Conservation (phyloP, 2,113 vertebrate genomes). For the Ivindomyrus marchei region DNA sequence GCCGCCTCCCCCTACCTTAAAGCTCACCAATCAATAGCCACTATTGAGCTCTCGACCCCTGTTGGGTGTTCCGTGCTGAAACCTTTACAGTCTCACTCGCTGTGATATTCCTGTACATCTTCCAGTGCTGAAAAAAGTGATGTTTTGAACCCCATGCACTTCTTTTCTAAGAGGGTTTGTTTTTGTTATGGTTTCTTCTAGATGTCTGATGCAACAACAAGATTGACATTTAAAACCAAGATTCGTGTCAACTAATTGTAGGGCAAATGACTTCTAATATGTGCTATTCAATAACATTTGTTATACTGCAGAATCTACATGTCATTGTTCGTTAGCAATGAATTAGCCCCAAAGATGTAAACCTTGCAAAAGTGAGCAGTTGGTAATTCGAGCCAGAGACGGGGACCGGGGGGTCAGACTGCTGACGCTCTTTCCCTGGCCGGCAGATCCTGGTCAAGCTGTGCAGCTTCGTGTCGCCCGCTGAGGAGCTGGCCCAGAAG, state of each 20-base stretch:
- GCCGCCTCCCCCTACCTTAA: neutral
- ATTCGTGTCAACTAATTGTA: neutral
- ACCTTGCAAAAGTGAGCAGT: neutral
- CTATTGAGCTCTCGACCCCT: neutral
- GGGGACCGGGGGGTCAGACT: neutral
- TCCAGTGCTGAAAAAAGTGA: neutral
- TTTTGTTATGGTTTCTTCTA: neutral
- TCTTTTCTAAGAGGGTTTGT: neutral
- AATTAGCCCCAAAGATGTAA: neutral
- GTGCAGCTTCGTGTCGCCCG: slow-evolving; percentile 92
- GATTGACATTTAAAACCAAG: neutral
- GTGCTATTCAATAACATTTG: neutral
- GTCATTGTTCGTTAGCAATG: neutral
- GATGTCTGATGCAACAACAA: neutral
- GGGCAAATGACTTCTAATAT: neutral
- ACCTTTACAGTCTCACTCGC: neutral
- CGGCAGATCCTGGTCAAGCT: slow-evolving; percentile 91
- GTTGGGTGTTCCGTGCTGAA: neutral
- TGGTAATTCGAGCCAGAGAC: neutral
- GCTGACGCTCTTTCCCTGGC: neutral
- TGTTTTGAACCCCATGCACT: neutral
- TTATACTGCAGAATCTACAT: neutral
- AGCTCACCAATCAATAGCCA: neutral
- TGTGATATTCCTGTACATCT: neutral
- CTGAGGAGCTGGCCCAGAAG: slow-evolving; percentile 94